Conservation (phyloP, 92 coral and sea anemone species). For the Epizoanthus scotinus region DNA sequence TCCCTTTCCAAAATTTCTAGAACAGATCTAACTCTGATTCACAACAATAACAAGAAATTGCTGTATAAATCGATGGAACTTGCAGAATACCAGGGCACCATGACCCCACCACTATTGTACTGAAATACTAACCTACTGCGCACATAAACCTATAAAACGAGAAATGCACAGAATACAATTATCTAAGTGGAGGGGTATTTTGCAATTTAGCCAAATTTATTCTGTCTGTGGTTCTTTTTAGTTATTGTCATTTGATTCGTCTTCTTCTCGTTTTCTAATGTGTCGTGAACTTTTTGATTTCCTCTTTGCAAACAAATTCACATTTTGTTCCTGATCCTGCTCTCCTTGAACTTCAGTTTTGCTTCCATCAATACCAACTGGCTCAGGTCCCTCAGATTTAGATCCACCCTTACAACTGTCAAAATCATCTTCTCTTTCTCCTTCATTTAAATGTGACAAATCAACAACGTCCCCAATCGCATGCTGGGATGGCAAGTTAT, state of each 20-base stretch:
- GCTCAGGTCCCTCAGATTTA: neutral
- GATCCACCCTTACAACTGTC: neutral
- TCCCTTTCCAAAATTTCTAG: too few species aligned
- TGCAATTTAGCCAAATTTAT: too few species aligned
- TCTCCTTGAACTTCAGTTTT: neutral
- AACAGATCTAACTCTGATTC: too few species aligned
- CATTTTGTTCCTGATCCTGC: too few species aligned
- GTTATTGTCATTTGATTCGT: neutral
- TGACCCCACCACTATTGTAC: too few species aligned
- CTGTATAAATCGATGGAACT: too few species aligned
- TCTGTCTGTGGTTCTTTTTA: neutral
- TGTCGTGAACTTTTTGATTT: slow-evolving; percentile 10
- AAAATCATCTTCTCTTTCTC: slow-evolving; percentile 1
- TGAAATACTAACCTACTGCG: too few species aligned
- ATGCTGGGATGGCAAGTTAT: slow-evolving; percentile 9
- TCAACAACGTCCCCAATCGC: slow-evolving; percentile 11
- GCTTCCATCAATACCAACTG: neutral
- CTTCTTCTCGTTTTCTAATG: slow-evolving; percentile 12
- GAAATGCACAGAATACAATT: too few species aligned
- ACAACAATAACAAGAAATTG: too few species aligned
- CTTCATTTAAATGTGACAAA: slow-evolving; percentile 30
- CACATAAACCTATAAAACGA: too few species aligned
- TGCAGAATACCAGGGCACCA: too few species aligned
- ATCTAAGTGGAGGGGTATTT: too few species aligned
- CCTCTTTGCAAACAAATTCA: slow-evolving; percentile 5